Evolutionary conservation across 2,888 invertebrate species (phyloP), one percentile per base, ranked within the genome.

Genomic region (Andrena bucephala): DNA sequence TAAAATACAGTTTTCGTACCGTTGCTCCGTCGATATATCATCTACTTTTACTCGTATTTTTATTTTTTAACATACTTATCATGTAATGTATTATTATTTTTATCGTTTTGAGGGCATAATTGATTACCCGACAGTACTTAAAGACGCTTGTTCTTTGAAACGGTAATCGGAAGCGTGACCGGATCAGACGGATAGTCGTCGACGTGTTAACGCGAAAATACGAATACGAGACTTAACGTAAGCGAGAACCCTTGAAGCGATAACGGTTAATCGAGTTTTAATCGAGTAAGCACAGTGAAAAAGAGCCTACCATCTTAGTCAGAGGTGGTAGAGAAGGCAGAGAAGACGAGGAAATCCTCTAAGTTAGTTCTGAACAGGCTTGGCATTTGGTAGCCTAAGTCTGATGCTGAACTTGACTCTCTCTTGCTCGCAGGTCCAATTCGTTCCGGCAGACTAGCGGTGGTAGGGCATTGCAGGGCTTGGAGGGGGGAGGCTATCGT

Each of bases 371-470:
- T 87, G 84, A 89, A 86, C 86, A 88, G 92, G 90, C 85, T 90
- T 90, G 91, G 91, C 89, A 90, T 91, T 91, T 91, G 90, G 91
- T 91, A 92, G 92, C 91, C 91, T 91, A 93, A 93, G 94, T 94
- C 94, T 94, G 94, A 94, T 94, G 94, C 91, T 94, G 93, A 94
- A 94, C 93, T 94, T 94, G 94, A 93, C 93, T 94, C 93, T 94
- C 93, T 94, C 94, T 94, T 94, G 94, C 94, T 96, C 94, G 95
- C 97, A 98, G 98, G 97, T 98, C 98, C 96, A 98, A 98, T 95
- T 98, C 98, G 95, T 98, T 98, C 96, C 97, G 98, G 95, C 97
- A 97, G 95, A 95, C 96, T 94, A 94, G 94, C 93, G 93, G 94
- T 94, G 94, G 94, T 94, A 94, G 94, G 94, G 94, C 94, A 94